phyloP scores from a whole-genome alignment of 2,888 invertebrate genomes.

The Callosobruchus maculatus region DNA sequence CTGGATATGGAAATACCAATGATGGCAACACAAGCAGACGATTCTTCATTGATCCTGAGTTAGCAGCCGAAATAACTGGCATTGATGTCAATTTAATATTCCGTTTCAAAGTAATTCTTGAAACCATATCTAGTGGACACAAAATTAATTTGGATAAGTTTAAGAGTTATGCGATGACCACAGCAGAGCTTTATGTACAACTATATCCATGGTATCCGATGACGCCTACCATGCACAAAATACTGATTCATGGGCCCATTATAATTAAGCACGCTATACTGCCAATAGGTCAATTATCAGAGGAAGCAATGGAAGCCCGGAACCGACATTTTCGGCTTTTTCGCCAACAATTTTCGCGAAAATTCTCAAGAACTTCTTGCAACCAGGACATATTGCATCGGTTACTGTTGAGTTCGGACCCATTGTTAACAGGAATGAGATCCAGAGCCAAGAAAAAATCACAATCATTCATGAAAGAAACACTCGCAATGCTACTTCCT shows the following conservation, averaged over 20 bases:
- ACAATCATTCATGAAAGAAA: too few relatives aligned
- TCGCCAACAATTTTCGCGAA: neutral
- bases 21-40: slow-evolving; percentile 29
- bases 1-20: slow-evolving; percentile 27
- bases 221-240: slow-evolving; percentile 19
- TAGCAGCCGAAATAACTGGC: slow-evolving; percentile 23
- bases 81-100: slow-evolving; percentile 13
- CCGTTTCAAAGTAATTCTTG: slow-evolving; percentile 12
- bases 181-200: slow-evolving; percentile 20
- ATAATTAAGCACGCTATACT: slow-evolving; percentile 4
- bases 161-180: slow-evolving; percentile 15
- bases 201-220: slow-evolving; percentile 22
- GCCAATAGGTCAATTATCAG: slow-evolving; percentile 6
- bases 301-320: slow-evolving; percentile 4
- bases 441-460: too few relatives aligned
- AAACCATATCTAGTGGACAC: slow-evolving; percentile 21
- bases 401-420: too few relatives aligned
- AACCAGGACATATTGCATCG: too few relatives aligned
- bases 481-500: too few relatives aligned
- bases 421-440: too few relatives aligned
- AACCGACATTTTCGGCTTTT: slow-evolving; percentile 4
- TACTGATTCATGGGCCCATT: slow-evolving; percentile 6
- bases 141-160: slow-evolving; percentile 17
- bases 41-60: slow-evolving; percentile 26
- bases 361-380: too few relatives aligned